Base-by-base conservation (phyloP, 2,888 invertebrate genomes). In the Protophormia terraenovae region DNA sequence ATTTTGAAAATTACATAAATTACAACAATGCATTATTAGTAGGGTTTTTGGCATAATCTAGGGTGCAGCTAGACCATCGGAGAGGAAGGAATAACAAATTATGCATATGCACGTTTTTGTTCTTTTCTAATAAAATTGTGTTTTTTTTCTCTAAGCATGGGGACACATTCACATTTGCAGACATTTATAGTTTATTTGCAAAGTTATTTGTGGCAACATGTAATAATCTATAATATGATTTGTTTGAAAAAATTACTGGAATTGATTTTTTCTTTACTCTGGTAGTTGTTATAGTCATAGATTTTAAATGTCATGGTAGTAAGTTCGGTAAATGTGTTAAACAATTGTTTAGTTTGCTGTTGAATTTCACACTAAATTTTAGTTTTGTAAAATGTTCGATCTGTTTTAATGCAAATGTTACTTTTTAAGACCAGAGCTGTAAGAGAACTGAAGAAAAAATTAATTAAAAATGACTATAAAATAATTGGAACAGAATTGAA, bases 181-280 rank as follows among this genome's bases (percentile, higher is more conserved):
- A n/a, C n/a, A n/a, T n/a, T n/a, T n/a, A 32, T 32, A 10, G 3
- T 12, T 14, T 12, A 4, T 38, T n/a, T 35, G 47, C 35, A 27
- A n/a, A 14, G 47, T 60, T 60, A 78, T 55, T 58, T 58, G 29
- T 35, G 66, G 80, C 66, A 75, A 50, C 22, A 75, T 80, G 35
- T 71, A 69, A 79, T 75, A 79, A 83, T 78, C 60, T 10, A 29
- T 10, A 79, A 75, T 55, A 62, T 62, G 64, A 79, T 79, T 83
- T 73, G 50, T 67, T 47, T 50, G 50, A 78, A 73, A 50, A 77
- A 62, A 69, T 58, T 45, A n/a, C 47, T 58, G 38, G 22, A 35
- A 69, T 58, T 67, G 67, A 69, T 77, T 77, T 58, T 24, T 50
- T 38, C 14, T 22, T 53, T 53, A 3, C 4, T 4, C 24, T 47